These are phyloP conservation scores for Schrankia costaestrigalis DNA, from an alignment of 2,888 invertebrate species.

Conservation along the genomic window DNA sequence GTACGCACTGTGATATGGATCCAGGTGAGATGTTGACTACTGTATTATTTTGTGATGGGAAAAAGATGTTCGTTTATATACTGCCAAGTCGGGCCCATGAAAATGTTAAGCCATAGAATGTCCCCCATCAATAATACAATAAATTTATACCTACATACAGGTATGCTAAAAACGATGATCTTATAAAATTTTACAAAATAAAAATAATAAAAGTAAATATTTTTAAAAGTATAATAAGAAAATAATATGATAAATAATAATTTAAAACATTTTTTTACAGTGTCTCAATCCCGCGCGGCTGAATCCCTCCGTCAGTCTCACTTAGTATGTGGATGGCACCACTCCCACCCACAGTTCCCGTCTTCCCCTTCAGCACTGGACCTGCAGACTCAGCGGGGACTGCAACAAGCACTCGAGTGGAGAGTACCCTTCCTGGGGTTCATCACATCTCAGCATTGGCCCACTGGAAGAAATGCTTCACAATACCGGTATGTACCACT, in stretches of 20 bases:
- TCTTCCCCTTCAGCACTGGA: conserved; percentile 86
- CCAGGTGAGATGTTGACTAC: conserved; percentile 81
- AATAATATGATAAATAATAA: neutral
- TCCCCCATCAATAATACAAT: too few relatives aligned
- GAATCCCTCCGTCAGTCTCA: conserved; percentile 73
- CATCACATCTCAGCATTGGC: conserved; percentile 84
- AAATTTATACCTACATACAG: too few relatives aligned
- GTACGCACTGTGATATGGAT: conserved; percentile 89
- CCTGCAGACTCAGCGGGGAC: conserved; percentile 82
- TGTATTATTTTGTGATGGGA: too few relatives aligned
- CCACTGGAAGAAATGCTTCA: conserved; percentile 73
- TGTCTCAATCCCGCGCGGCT: conserved; percentile 81
- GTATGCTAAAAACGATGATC: neutral
- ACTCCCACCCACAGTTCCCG: conserved; percentile 87
- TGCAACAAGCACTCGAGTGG: conserved; percentile 66
- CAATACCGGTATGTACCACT: conserved; percentile 60
- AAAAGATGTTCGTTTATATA: too few relatives aligned
- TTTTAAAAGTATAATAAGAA: too few relatives aligned
- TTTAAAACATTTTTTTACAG: conserved; percentile 28
- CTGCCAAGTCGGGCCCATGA: too few relatives aligned
- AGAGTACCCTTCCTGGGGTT: conserved; percentile 81
- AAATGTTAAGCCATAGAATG: too few relatives aligned
- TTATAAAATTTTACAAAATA: neutral
- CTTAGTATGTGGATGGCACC: conserved; percentile 86
- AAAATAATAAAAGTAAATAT: too few relatives aligned